A percentile compares a stretch with the other conserved stretches of the same genome.
phyloP scores from a whole-genome alignment of 2,888 invertebrate genomes.

The Aromia moschata region DNA sequence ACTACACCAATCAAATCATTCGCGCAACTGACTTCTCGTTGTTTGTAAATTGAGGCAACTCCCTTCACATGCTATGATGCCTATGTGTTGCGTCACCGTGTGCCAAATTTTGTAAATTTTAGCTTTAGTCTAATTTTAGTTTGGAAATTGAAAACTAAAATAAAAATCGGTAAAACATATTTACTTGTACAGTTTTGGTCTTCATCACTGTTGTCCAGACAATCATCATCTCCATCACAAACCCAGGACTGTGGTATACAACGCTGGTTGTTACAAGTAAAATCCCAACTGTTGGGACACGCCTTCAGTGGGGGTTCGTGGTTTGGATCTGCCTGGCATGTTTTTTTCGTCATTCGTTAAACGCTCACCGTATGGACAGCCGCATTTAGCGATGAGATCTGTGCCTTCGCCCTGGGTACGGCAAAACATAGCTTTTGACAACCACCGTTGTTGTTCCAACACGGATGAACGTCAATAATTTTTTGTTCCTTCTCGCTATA shows the following conservation, averaged over 20 bases:
- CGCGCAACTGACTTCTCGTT: no score
- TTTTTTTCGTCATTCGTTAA: constrained; percentile 74
- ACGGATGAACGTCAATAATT: constrained; percentile 79
- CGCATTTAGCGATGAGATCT: constrained; percentile 73
- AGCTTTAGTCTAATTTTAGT: no score
- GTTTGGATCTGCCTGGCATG: constrained; percentile 82
- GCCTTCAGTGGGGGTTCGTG: constrained; percentile 88
- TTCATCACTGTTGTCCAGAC: constrained; percentile 94
- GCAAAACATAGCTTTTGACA: constrained; percentile 97
- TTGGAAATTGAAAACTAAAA: no score
- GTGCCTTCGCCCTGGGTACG: constrained; percentile 72
- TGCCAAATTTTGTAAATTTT: no score
- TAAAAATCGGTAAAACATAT: no score
- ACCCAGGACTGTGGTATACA: constrained; percentile 95
- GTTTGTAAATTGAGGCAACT: no score
- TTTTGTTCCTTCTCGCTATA: constrained; percentile 81
- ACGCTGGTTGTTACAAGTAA: constrained; percentile 91
- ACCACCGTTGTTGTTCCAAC: constrained; percentile 84
- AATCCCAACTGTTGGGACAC: constrained; percentile 92
- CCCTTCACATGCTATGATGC: constrained; percentile 10
- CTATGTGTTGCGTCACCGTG: background rate
- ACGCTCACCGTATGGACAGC: constrained; percentile 93
- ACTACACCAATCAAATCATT: no score
- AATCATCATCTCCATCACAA: constrained; percentile 96
- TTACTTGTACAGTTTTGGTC: constrained; percentile 93